These are phyloP conservation scores for Gallinago undulata DNA, from an alignment of 2,113 vertebrate genomes.

Conservation along the genomic window DNA sequence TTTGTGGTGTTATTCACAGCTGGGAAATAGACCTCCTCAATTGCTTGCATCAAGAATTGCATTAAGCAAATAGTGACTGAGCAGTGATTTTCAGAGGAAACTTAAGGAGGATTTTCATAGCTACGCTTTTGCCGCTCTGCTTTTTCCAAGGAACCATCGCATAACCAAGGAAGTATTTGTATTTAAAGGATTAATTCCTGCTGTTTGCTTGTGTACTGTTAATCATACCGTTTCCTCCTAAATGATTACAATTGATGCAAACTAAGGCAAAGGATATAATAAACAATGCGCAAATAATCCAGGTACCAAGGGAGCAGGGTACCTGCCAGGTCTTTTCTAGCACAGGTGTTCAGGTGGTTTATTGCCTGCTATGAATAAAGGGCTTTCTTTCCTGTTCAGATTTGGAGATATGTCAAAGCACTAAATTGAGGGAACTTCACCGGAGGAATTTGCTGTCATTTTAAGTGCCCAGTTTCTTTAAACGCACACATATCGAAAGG, in stretches of 20 bases:
- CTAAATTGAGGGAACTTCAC: constrained; percentile 26
- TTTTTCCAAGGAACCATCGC: constrained; percentile 52
- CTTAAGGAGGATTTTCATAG: background rate
- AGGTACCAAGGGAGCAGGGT: constrained; percentile 42
- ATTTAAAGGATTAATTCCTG: constrained; percentile 80
- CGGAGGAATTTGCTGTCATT: background rate
- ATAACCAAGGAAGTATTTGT: constrained; percentile 52
- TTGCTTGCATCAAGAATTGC: background rate
- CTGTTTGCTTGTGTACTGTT: constrained; percentile 77
- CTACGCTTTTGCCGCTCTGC: constrained; percentile 3
- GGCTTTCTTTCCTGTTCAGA: constrained; percentile 20
- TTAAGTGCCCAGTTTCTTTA: constrained; percentile 36
- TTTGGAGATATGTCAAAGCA: constrained; percentile 43
- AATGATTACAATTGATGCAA: constrained; percentile 77
- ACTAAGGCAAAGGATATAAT: constrained; percentile 70
- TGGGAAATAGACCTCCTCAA: background rate
- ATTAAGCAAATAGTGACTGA: constrained; percentile 8
- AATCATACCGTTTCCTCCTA: constrained; percentile 72
- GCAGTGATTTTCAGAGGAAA: constrained; percentile 3
- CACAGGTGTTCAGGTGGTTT: constrained; percentile 56
- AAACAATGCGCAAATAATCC: constrained; percentile 65
- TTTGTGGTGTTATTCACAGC: background rate
- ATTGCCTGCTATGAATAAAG: constrained; percentile 37
- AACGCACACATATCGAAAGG: background rate
- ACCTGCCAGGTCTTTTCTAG: constrained; percentile 62